A percentile compares a stretch with the other conserved stretches of the same genome.
phyloP scores from a whole-genome alignment of 2,797 vertebrate species.

The Vespertilio murinus region DNA sequence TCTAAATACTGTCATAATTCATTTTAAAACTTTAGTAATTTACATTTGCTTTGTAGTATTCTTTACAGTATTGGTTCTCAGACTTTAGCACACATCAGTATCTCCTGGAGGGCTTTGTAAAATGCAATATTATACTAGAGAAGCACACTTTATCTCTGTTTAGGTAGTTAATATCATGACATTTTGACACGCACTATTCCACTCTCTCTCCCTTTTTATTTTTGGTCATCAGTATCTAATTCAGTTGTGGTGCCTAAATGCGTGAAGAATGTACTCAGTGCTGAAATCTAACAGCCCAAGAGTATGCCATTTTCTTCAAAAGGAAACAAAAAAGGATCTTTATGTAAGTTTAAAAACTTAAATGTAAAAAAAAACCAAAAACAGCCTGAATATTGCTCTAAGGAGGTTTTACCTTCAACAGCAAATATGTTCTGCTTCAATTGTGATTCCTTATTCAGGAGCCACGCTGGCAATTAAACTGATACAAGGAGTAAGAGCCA shows the following conservation, averaged over 20 bases:
- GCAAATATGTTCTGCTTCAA: constrained; percentile 40
- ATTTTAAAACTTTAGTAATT: constrained; percentile 72
- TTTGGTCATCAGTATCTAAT: constrained; percentile 16
- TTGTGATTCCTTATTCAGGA: constrained; percentile 43
- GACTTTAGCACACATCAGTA: neutral
- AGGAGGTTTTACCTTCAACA: constrained; percentile 38
- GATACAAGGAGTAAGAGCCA: neutral
- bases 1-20: constrained; percentile 60
- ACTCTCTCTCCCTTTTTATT: neutral
- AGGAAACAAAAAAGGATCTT: neutral
- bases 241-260: constrained; percentile 47
- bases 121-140: neutral
- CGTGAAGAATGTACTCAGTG: neutral
- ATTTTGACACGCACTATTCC: neutral
- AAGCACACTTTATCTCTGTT: constrained; percentile 64
- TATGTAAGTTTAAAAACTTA: neutral
- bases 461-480: constrained; percentile 49
- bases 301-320: constrained; percentile 4
- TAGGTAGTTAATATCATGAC: neutral
- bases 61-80: neutral
- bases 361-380: neutral
- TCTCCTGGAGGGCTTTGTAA: neutral
- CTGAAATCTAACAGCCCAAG: constrained; percentile 12
- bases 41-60: constrained; percentile 71
- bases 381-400: neutral